These are phyloP conservation scores for Acronicta psi DNA, from an alignment of 2,888 invertebrate genomes.

Conservation along the genomic window DNA sequence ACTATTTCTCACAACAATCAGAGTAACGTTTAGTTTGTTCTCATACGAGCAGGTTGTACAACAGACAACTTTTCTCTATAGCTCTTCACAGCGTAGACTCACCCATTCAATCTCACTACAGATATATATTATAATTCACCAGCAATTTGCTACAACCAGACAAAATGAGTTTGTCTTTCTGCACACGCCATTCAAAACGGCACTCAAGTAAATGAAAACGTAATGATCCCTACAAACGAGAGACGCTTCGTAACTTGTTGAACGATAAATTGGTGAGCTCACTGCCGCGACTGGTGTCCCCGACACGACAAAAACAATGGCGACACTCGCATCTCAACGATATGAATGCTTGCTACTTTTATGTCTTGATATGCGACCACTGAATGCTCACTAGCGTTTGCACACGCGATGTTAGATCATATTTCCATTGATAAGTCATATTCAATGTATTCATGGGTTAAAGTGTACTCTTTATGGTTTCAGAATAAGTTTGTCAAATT, in stretches of 20 bases:
- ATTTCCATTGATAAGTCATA: slow-evolving; percentile 20
- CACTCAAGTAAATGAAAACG: slow-evolving; percentile 59
- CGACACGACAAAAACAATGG: slow-evolving; percentile 20
- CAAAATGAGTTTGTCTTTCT: slow-evolving; percentile 56
- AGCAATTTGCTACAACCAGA: slow-evolving; percentile 45
- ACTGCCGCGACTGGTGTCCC: slow-evolving; percentile 28
- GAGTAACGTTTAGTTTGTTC: neutral
- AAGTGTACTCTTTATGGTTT: slow-evolving; percentile 9
- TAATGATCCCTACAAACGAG: slow-evolving; percentile 56
- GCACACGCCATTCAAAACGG: slow-evolving; percentile 55
- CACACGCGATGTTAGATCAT: slow-evolving; percentile 25
- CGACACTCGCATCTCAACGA: slow-evolving; percentile 17
- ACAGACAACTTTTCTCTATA: slow-evolving; percentile 9
- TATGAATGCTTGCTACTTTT: slow-evolving; percentile 34
- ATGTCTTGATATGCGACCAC: slow-evolving; percentile 25
- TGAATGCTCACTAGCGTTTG: slow-evolving; percentile 2
- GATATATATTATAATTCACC: slow-evolving; percentile 49
- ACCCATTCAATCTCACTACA: slow-evolving; percentile 29
- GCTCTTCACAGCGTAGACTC: slow-evolving; percentile 16
- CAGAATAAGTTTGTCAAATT: slow-evolving; percentile 4
- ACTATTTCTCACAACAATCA: neutral
- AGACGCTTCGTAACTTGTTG: slow-evolving; percentile 54
- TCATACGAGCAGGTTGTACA: neutral
- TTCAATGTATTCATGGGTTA: slow-evolving; percentile 4
- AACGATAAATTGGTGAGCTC: slow-evolving; percentile 41